A percentile compares a stretch with the other conserved stretches of the same genome.
These are phyloP conservation scores for Rattus rattus DNA, from an alignment of 2,113 vertebrate genomes.

Conservation along the genomic window DNA sequence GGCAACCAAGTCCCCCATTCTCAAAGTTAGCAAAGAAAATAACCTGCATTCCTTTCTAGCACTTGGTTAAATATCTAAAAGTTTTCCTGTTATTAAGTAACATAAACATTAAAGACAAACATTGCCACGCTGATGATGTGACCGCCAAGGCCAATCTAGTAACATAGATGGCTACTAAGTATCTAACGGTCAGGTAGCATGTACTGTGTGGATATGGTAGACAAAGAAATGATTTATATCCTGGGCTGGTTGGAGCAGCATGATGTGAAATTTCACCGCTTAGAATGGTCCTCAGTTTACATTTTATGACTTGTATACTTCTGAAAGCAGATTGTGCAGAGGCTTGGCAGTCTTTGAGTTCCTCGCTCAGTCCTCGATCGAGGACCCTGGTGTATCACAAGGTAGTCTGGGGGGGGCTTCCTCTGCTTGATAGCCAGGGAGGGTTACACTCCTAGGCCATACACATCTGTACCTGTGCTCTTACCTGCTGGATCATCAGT, in stretches of 20 bases:
- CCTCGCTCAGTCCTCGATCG: not conserved
- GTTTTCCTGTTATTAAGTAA: not conserved
- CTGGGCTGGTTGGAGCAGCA: not conserved
- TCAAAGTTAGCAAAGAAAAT: not conserved
- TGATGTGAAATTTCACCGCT: not conserved
- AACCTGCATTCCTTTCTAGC: not conserved
- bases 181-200: not conserved
- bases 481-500: not conserved
- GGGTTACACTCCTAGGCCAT: not conserved
- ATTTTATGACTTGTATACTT: not conserved
- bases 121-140: not conserved
- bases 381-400: accelerated
- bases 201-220: not conserved
- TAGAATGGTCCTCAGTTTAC: not conserved
- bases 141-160: not conserved
- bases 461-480: not conserved
- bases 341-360: too few relatives aligned
- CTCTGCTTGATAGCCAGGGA: not conserved
- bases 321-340: not conserved
- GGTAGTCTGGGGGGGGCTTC: not conserved
- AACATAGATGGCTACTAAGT: not conserved
- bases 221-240: not conserved
- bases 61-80: constrained; percentile 48
- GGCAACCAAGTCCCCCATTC: constrained; percentile 40
- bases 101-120: not conserved